Evolutionary conservation across 2,797 vertebrate genomes (phyloP), one percentile per base, ranked within the genome.

Genomic region (Bryconaethiops microstoma): DNA sequence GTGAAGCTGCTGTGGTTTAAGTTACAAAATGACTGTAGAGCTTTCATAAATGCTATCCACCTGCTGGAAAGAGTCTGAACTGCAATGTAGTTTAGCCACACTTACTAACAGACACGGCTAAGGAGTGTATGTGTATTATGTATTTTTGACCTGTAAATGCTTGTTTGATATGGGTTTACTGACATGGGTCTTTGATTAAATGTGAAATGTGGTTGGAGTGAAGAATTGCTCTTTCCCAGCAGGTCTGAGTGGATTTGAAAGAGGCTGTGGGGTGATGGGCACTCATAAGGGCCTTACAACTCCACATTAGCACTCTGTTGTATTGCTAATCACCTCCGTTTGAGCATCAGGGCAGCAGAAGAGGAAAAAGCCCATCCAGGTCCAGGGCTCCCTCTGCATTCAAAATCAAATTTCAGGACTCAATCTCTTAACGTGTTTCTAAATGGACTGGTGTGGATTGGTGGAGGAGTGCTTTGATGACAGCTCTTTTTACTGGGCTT

Each of bases 261-360:
- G 65, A 87, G 89, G 91, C 90, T 88, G 88, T 84, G 86, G 78
- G 81, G 85, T 65, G 63, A 85, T 84, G 77, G 82, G 79, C 90
- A 89, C 87, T 83, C 89, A 91, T 88, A 92, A 83, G 86, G 90
- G 89, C 89, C 87, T 80, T 87, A 82, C 82, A 88, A 90, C 92
- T 78, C 76, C 62, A 82, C 92, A 94, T 95, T 94, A 95, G 90
- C 88, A 90, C 74, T 92, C 90, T 91, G 91, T 95, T 95, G 93
- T 94, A 88, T 94, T 95, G 93, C 91, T 94, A 94, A 95, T 94
- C 91, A 90, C 89, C 92, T 93, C 91, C 88, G 92, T 93, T 92
- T 93, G 92, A 93, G 92, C 76, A 79, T 92, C 90, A 93, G 92
- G 92, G 90, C 90, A 88, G 90, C 89, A 87, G 87, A 84, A 86